Base-by-base conservation (phyloP, 2,113 vertebrate genomes). In the Lophotis ruficrista region DNA sequence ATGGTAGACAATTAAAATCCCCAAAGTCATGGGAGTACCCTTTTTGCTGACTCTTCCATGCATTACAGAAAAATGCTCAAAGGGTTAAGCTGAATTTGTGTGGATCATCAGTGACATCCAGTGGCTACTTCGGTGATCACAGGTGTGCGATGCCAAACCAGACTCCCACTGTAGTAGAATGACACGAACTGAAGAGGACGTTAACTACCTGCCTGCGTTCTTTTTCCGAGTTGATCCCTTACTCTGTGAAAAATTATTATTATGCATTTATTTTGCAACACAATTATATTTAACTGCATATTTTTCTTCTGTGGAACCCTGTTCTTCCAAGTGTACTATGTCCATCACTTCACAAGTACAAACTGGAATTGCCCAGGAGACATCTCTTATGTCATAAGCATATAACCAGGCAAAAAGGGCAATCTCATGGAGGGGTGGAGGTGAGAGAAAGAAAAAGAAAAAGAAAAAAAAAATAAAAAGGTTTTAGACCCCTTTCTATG, bases 61-160 rank as follows among this genome's bases (percentile, higher is more conserved):
- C 53, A 4, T 20, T 27, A 8, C n/a, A 41, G 30, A 47, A 33
- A 37, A 75, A 57, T 9, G 17, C 38, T 43, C 14, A 83, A 94
- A 96, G 89, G 73, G 93, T 94, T 96, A 97, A 95, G 78, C 28
- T 72, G 41, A 56, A 18, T 64, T 90, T 97, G 24, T 92, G 70
- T 64, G 89, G 96, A 94, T 94, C 96, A 37, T 94, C 65, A 98
- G 90, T 96, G 97, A 97, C 96, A 97, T 92, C 97, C 96, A 97
- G 97, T 79, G 96, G 96, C 43, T 91, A 14, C 9, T 81, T 14
- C 8, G 65, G 80, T 68, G 90, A 93, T 93, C 60, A 93, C 95
- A 97, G 81, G 88, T 93, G 77, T 68, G 31, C 5, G 5, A 1
- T 38, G 80, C 14, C 50, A 89, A 30, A 71, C 82, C 61, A 20